Evolutionary conservation across 2,888 invertebrate species (phyloP).

Genomic region (Atrina japonica): DNA sequence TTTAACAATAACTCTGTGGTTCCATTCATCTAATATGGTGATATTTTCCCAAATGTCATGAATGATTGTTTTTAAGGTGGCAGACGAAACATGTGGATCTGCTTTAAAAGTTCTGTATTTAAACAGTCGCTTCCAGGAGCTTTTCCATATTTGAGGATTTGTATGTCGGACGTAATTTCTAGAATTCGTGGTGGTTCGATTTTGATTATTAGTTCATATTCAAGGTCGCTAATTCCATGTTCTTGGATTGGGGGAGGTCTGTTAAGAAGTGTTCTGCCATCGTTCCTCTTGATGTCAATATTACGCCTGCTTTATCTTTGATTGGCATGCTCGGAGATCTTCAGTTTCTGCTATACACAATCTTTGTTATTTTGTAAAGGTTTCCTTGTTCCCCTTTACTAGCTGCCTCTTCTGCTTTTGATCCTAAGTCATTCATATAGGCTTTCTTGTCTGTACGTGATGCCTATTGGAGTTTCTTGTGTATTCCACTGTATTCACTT

Average conservation of each 20-base stretch:
- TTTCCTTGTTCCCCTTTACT: conserved; percentile 8
- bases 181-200: conserved; percentile 17
- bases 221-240: background rate
- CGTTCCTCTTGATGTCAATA: conserved; percentile 14
- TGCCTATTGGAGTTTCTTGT: background rate
- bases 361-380: conserved; percentile 12
- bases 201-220: conserved; percentile 12
- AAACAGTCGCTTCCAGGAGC: conserved; percentile 17
- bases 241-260: conserved; percentile 12
- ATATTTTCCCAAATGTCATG: conserved; percentile 14
- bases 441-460: conserved; percentile 8
- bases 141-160: conserved; percentile 32
- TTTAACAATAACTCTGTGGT: no score
- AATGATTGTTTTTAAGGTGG: conserved; percentile 11
- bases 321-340: conserved; percentile 9
- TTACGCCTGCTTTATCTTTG: conserved; percentile 6
- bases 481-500: no score
- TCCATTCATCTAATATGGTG: no score
- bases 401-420: conserved; percentile 18
- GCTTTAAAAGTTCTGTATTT: conserved; percentile 29
- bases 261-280: conserved; percentile 28
- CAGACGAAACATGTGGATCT: conserved; percentile 21
- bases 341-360: conserved; percentile 8
- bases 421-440: background rate
- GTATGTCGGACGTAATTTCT: conserved; percentile 22